Base-by-base conservation (phyloP, 2,888 invertebrate species). In the Rapana venosa region DNA sequence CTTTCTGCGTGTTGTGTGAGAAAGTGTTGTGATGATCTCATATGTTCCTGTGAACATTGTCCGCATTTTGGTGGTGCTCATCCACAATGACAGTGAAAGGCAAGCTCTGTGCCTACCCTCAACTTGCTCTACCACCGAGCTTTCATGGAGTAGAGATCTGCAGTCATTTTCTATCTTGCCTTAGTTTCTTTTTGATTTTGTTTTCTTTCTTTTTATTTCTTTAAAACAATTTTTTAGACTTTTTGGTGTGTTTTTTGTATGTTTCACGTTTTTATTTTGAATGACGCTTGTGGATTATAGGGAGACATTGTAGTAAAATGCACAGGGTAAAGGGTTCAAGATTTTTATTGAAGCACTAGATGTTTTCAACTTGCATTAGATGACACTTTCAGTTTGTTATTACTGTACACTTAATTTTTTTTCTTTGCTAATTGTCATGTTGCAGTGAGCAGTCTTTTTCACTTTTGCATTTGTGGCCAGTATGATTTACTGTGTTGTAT, bases 21-120 rank as follows among this genome's bases (percentile, higher is more conserved):
- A 22, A 26, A 32, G 77, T 17, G 87, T 66, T 87, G 87, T 87
- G 87, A 87, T 87, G 87, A 87, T 87, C 87, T 87, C 87, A 17
- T 26, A 61, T 86, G 32, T 87, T 35, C 58, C 87, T 87, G 66
- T 36, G 11, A 6, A 30, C 26, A 47, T 47, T 2, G 66, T 87
- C 36, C 26, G n/a, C 85, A 11, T 30, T 20, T 30, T 56, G 85
- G 85, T 36, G 58, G 85, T 58, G 85, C 35, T 85, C 17, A 15
- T 30, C 20, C 15, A 56, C 20, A 58, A 58, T 58, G 20, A 35
- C 58, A 56, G 58, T 5, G 85, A 56, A 58, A 56, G 26, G 47
- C 32, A 35, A 35, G 5, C 17, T 22, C n/a, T 36, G 13, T n/a
- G 13, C 11, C n/a, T 47, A 5, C 47, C 11, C 22, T 13, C n/a